phyloP scores from a whole-genome alignment of 2,797 vertebrate genomes.

The Mus caroli region DNA sequence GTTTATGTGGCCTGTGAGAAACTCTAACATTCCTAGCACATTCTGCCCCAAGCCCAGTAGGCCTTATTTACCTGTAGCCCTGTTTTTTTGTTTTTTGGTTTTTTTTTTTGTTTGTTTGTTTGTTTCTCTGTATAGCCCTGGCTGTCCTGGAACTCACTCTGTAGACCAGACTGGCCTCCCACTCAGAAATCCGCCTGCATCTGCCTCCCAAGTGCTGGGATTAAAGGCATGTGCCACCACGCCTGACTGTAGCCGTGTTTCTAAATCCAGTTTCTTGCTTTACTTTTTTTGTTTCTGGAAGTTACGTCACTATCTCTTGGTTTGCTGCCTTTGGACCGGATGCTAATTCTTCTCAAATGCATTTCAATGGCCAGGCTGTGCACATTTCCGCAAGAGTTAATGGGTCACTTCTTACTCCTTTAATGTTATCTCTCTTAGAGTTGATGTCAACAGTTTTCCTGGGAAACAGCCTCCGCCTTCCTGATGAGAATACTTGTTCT shows the following conservation, averaged over 20 bases:
- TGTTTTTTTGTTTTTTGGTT: no score
- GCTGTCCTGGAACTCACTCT: no score
- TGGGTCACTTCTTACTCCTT: background rate
- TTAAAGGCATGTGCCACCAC: no score
- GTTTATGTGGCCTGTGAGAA: background rate
- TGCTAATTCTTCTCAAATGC: background rate
- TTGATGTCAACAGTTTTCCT: background rate
- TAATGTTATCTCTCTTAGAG: background rate
- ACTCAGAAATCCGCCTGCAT: no score
- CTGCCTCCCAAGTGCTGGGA: no score
- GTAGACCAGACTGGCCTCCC: no score
- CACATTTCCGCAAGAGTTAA: background rate
- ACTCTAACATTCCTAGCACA: background rate
- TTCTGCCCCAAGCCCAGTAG: background rate
- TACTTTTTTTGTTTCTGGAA: background rate
- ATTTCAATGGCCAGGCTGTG: background rate
- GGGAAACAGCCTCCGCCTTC: background rate
- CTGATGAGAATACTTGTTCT: background rate
- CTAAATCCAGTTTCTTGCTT: background rate
- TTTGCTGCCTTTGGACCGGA: background rate
- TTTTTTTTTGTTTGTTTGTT: no score
- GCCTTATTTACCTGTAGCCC: background rate
- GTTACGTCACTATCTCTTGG: background rate
- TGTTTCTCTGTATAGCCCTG: no score
- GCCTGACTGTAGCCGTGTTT: background rate